Conservation (phyloP, 2,888 invertebrate genomes). For the Phaedon cochleariae region DNA sequence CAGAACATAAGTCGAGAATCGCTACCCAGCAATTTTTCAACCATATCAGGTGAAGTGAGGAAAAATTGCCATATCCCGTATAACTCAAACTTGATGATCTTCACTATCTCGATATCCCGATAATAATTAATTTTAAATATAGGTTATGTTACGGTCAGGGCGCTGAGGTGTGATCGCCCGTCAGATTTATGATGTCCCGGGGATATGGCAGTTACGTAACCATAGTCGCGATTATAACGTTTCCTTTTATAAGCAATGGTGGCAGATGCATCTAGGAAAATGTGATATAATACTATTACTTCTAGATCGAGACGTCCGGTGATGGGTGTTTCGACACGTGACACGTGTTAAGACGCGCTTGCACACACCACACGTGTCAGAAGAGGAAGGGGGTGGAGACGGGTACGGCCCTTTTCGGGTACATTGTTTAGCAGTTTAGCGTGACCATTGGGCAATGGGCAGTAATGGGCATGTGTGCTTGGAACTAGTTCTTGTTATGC, state of each 20-base stretch:
- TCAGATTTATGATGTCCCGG: constrained; percentile 14
- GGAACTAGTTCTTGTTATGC: not conserved
- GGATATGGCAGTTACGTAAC: constrained; percentile 1
- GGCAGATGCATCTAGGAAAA: constrained; percentile 9
- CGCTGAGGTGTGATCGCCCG: constrained; percentile 16
- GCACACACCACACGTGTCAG: constrained; percentile 17
- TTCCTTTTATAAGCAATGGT: constrained; percentile 8
- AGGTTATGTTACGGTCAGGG: constrained; percentile 16
- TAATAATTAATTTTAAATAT: constrained; percentile 18
- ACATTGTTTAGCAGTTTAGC: constrained; percentile 19
- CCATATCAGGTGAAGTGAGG: too few relatives aligned
- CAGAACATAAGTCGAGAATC: too few relatives aligned
- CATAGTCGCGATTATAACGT: not conserved
- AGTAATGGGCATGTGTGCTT: constrained; percentile 14
- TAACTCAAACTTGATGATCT: not conserved
- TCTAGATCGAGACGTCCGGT: not conserved
- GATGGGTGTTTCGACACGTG: constrained; percentile 18
- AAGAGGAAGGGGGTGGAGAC: constrained; percentile 23
- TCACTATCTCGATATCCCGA: constrained; percentile 10
- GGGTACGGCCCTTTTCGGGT: constrained; percentile 13
- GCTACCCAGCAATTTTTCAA: not conserved
- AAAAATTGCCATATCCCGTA: too few relatives aligned
- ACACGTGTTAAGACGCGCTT: not conserved
- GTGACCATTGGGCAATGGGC: constrained; percentile 22
- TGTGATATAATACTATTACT: too few relatives aligned